A percentile compares a stretch with the other conserved stretches of the same genome.
phyloP scores from a whole-genome alignment of 1,140 invertebrate genomes.

The roundworm (Caenorhabditis elegans) region WBcel235 BX284605.5:7931001-7931500 shows the following conservation, averaged over 20 bases:
- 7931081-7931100: neutral
- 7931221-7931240: constrained; percentile 25
- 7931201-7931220: constrained; percentile 50
- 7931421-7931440: constrained; percentile 23
- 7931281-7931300: constrained; percentile 70
- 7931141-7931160: constrained; percentile 49
- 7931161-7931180: constrained; percentile 48
- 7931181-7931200: constrained; percentile 52
- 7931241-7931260: constrained; percentile 34
- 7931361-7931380: neutral
- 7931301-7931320: constrained; percentile 74
- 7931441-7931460: constrained; percentile 23
- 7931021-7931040: constrained; percentile 75
- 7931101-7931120: neutral
- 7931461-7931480: constrained; percentile 32
- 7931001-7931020: constrained; percentile 74
- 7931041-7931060: constrained; percentile 73
- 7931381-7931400: neutral
- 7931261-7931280: constrained; percentile 68
- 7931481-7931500: constrained; percentile 17
- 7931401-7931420: constrained; percentile 16
- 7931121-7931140: constrained; percentile 57
- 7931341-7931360: constrained; percentile 71
- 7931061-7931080: constrained; percentile 68
- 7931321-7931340: constrained; percentile 72